A percentile compares a stretch with the other conserved stretches of the same genome.
Evolutionary conservation across 2,888 invertebrate species (phyloP).

Genomic region (Strigamia crassipes): DNA sequence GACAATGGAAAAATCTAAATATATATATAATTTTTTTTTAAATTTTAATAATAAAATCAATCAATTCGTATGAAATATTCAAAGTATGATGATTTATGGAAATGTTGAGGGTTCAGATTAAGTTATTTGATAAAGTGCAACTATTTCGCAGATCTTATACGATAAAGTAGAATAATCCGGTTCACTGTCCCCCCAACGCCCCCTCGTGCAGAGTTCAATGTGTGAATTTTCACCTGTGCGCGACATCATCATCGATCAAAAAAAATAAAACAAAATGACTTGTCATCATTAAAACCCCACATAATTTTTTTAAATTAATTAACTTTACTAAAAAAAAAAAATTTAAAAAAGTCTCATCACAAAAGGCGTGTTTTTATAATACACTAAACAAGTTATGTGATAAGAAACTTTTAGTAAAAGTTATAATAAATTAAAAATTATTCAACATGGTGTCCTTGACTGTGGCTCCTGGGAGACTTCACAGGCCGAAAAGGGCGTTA

Average conservation of each 20-base stretch:
- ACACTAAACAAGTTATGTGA: background rate
- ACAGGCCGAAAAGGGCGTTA: slow-evolving; percentile 35
- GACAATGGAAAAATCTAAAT: background rate
- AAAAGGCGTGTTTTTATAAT: background rate
- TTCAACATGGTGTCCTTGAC: slow-evolving; percentile 38
- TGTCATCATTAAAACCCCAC: background rate
- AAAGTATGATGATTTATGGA: slow-evolving; percentile 29
- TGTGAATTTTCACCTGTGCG: slow-evolving; percentile 23
- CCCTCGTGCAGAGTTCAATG: slow-evolving; percentile 5
- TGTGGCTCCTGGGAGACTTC: slow-evolving; percentile 35
- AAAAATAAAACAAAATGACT: slow-evolving; percentile 6
- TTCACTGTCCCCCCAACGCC: slow-evolving; percentile 22
- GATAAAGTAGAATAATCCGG: slow-evolving; percentile 32
- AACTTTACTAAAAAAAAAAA: background rate
- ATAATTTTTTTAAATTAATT: background rate
- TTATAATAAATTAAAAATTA: slow-evolving; percentile 36
- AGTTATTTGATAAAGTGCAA: slow-evolving; percentile 13
- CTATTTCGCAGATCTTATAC: slow-evolving; percentile 5
- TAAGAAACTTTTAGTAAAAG: background rate
- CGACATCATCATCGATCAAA: slow-evolving; percentile 35
- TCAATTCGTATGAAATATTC: background rate
- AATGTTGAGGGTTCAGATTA: slow-evolving; percentile 7
- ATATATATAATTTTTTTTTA: background rate
- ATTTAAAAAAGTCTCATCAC: background rate
- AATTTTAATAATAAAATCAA: background rate